phyloP scores from a whole-genome alignment of 2,888 invertebrate genomes.

The Scelioninae gen. 2 region DNA sequence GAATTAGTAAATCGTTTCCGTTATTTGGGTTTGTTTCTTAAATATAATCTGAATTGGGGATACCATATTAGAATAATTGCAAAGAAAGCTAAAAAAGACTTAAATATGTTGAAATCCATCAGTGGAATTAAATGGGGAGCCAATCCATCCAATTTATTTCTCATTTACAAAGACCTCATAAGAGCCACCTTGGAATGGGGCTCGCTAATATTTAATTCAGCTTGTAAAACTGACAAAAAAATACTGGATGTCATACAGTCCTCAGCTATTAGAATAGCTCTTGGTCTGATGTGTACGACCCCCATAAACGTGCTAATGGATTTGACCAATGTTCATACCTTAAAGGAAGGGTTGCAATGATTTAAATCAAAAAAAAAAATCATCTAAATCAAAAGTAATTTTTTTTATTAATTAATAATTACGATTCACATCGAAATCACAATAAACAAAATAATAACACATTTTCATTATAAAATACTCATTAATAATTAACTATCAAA shows the following conservation, averaged over 20 bases:
- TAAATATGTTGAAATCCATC: slow-evolving; percentile 7
- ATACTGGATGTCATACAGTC: slow-evolving; percentile 4
- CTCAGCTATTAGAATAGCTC: background rate
- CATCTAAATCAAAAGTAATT: no score
- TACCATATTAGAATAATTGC: background rate
- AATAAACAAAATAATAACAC: no score
- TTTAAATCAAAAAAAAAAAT: no score
- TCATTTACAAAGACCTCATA: slow-evolving; percentile 5
- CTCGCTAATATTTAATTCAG: background rate
- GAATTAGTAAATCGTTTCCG: background rate
- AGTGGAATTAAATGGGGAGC: slow-evolving; percentile 7
- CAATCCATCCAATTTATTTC: background rate
- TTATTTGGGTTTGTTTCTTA: slow-evolving; percentile 1
- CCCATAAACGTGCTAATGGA: slow-evolving; percentile 13
- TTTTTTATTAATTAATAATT: no score
- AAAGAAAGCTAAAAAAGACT: background rate
- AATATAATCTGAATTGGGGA: background rate
- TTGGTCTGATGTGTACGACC: slow-evolving; percentile 16
- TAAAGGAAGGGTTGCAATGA: no score
- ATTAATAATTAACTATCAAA: no score
- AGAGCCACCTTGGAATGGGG: slow-evolving; percentile 17
- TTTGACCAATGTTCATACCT: no score
- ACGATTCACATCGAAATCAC: no score
- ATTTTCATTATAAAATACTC: no score
- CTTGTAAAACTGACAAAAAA: no score